Evolutionary conservation across 2,888 invertebrate genomes (phyloP), one percentile per base, ranked within the genome.

Genomic region (Orthosia gothica): DNA sequence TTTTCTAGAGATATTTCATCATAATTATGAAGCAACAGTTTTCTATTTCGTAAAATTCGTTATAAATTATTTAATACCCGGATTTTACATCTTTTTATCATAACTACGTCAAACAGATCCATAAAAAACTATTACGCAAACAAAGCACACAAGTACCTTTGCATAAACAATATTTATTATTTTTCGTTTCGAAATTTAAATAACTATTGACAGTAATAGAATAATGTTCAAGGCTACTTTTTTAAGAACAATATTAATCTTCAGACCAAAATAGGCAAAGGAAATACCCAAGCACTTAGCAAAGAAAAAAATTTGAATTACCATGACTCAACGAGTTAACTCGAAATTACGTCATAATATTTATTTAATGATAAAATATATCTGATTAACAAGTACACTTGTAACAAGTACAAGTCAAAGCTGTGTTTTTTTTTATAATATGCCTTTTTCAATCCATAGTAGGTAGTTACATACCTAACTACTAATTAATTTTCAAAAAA

Each of bases 361-460:
- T 90, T 92, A 92, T 90, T 89, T 91, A 89, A 91, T 88, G 91
- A 92, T 92, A 91, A 91, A 90, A 89, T 88, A 88, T 88, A 88
- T 88, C 89, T 86, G 91, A 92, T 92, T 90, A 91, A 86, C 86
- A 84, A 81, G 71, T 82, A 83, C 67, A 81, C 72, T 61, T 71
- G 26, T 71, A 45, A 45, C 49, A 57, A n/a, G 71, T 61, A 79
- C 5, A 59, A 20, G 45, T n/a, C 0, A 0, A 50, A 15, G 1
- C 15, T 0, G 3, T 40, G 5, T 57, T 50, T 57, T 32, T 74
- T 54, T 70, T 66, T 66, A n/a, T 23, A n/a, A 59, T 32, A 23
- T 3, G 1, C 9, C 4, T 54, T 12, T 52, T 26, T 32, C 52
- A 16, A 20, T 2, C 40, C 15, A 40, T 1, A 12, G 5, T 59